Percentiles rank a stretch among this genome's conserved stretches.
Conservation (phyloP, 2,113 vertebrate species). For the Chamaea fasciata region DNA sequence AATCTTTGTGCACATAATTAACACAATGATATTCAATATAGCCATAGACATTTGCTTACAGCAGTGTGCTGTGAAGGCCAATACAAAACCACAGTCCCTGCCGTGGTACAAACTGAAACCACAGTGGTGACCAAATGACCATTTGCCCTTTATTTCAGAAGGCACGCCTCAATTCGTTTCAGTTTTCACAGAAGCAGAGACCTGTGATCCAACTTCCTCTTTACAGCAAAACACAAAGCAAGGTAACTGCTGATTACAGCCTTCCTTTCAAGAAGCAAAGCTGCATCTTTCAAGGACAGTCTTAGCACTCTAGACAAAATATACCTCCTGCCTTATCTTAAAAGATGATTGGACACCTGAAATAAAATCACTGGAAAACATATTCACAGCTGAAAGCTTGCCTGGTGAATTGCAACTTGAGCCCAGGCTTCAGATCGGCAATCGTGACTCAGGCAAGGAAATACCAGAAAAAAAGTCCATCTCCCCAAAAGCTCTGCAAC, state of each 20-base stretch:
- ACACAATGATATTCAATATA: neutral
- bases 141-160: neutral
- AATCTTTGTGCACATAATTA: neutral
- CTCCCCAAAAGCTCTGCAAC: neutral
- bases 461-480: neutral
- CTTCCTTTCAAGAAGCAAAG: neutral
- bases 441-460: fast-evolving
- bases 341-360: neutral
- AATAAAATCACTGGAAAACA: neutral
- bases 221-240: neutral
- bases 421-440: neutral
- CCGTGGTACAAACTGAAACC: neutral
- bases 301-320: neutral
- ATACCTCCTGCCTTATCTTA: neutral
- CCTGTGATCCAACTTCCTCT: neutral
- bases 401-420: neutral
- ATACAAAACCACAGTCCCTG: neutral
- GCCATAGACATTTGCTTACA: neutral
- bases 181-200: neutral
- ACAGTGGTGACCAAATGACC: neutral
- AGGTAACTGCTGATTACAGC: neutral
- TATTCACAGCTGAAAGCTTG: neutral
- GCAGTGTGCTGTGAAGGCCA: neutral
- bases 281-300: neutral
- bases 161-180: neutral